Conservation (phyloP, 2,797 vertebrate species). For the Enteromius anoplus region DNA sequence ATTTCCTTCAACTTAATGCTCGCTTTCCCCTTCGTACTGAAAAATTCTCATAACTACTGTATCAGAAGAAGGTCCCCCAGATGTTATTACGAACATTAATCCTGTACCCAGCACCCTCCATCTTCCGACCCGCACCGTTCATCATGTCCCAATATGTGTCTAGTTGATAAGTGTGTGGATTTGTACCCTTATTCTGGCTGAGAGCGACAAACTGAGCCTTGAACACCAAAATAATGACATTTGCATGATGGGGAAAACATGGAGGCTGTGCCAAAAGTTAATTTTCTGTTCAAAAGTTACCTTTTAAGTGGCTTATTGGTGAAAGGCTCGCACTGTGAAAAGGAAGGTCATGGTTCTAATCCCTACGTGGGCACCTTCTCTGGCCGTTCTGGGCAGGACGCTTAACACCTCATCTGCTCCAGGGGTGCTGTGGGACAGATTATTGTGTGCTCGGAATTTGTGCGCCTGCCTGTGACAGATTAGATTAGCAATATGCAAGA, state of each 20-base stretch:
- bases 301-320: conserved; percentile 31
- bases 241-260: conserved; percentile 9
- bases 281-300: conserved; percentile 28
- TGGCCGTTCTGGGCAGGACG: conserved; percentile 21
- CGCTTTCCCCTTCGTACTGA: conserved; percentile 20
- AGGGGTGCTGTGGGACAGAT: conserved; percentile 32
- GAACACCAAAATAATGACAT: conserved; percentile 23
- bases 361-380: conserved; percentile 29
- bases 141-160: conserved; percentile 56
- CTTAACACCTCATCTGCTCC: conserved; percentile 40
- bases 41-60: conserved; percentile 46
- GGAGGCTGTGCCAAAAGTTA: conserved; percentile 7
- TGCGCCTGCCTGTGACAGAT: conserved; percentile 33
- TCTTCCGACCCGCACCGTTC: conserved; percentile 51
- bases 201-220: conserved; percentile 13
- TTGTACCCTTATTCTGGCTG: conserved; percentile 46
- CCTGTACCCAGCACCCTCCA: conserved; percentile 51
- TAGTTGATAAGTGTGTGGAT: conserved; percentile 57
- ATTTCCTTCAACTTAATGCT: conserved; percentile 6
- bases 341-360: conserved; percentile 40
- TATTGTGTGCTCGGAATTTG: conserved; percentile 36
- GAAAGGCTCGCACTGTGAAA: conserved; percentile 6
- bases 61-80: conserved; percentile 49
- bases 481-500: conserved; percentile 33
- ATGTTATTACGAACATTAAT: conserved; percentile 57